Conservation (phyloP, 1,140 invertebrate genomes). For the Pseudomyrmex dendroicus region DNA sequence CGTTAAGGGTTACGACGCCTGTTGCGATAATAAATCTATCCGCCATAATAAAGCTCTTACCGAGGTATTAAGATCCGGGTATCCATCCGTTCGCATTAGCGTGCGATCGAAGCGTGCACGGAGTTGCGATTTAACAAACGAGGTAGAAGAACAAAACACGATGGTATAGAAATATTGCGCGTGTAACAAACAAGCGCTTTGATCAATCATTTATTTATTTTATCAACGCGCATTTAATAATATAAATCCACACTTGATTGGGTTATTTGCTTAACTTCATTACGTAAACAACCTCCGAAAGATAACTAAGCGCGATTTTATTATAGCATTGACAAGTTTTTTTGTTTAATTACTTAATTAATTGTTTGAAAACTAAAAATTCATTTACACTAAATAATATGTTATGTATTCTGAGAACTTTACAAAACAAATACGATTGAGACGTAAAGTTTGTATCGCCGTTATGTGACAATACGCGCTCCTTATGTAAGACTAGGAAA, state of each 20-base stretch:
- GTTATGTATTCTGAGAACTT: no score
- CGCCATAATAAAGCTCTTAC: constrained; percentile 24
- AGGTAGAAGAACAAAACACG: no score
- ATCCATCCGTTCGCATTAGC: background rate
- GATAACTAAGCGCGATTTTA: background rate
- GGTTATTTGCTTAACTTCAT: constrained; percentile 34
- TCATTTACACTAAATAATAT: no score
- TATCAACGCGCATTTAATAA: constrained; percentile 47
- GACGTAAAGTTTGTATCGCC: background rate
- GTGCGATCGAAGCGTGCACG: background rate
- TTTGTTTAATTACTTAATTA: no score
- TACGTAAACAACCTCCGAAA: constrained; percentile 37
- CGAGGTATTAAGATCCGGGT: constrained; percentile 3
- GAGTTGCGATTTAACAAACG: background rate
- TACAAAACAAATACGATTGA: background rate
- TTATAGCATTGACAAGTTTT: no score
- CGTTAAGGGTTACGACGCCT: constrained; percentile 29
- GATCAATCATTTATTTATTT: constrained; percentile 27
- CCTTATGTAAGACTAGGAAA: background rate
- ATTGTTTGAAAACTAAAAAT: no score
- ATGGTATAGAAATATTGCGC: background rate
- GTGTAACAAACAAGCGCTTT: constrained; percentile 46
- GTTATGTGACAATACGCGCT: background rate
- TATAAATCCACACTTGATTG: constrained; percentile 48
- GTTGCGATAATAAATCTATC: constrained; percentile 13